Percentiles rank a stretch among this genome's conserved stretches.
These are phyloP conservation scores for Cylas formicarius DNA, from an alignment of 1,140 invertebrate genomes.

Conservation along the genomic window DNA sequence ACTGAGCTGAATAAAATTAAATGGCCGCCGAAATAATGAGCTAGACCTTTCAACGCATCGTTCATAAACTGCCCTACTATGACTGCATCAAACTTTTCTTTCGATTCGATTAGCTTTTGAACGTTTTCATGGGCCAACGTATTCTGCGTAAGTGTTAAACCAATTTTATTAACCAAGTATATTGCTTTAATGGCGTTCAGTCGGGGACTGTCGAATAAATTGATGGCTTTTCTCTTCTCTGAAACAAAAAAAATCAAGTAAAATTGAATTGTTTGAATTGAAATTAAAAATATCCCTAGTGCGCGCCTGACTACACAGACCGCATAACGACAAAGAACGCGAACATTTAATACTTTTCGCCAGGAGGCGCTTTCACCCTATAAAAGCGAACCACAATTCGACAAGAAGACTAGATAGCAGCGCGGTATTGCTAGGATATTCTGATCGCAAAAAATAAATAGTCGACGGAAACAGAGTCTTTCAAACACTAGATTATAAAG, in stretches of 20 bases:
- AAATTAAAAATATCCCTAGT: no score
- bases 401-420: no score
- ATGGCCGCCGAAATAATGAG: conserved; percentile 54
- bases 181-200: conserved; percentile 12
- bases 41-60: conserved; percentile 59
- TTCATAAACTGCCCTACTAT: conserved; percentile 60
- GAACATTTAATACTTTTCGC: no score
- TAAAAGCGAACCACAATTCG: no score
- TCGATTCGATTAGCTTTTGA: conserved; percentile 22
- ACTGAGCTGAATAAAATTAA: conserved; percentile 47
- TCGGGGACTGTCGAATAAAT: conserved; percentile 30
- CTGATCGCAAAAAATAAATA: no score
- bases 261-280: no score
- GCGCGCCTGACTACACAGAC: no score
- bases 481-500: no score
- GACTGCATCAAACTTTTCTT: conserved; percentile 52
- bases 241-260: conserved; percentile 33
- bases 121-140: conserved; percentile 18
- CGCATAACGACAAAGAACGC: no score
- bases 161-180: conserved; percentile 19
- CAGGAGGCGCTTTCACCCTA: no score
- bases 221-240: conserved; percentile 39
- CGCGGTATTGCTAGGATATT: no score
- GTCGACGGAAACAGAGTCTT: no score
- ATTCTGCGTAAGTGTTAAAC: conserved; percentile 33